Base-by-base conservation (phyloP, 2,113 vertebrate genomes). In the Mesocricetus auratus region DNA sequence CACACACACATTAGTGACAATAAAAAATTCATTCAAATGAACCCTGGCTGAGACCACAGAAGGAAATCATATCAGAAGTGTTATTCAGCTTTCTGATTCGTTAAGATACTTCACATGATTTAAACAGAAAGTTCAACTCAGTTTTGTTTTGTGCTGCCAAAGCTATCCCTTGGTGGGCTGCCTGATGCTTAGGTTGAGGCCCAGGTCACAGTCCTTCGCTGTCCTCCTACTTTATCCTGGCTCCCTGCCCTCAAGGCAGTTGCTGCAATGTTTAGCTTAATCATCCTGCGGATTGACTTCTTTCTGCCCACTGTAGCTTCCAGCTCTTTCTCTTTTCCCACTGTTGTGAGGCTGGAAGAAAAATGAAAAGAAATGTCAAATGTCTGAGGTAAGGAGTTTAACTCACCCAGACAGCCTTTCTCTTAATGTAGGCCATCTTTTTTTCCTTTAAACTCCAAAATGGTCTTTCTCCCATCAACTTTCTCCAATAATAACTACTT, bases 301-400 rank as follows among this genome's bases (percentile, higher is more conserved):
- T 75, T n/a, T 19, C 82, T 5, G 10, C 21, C 62, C 87, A 36
- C 22, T 90, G 53, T 29, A 83, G 60, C 53, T 53, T 33, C 91
- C 36, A 69, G 11, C 5, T 64, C 16, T 60, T 73, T 47, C 33
- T 73, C 62, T 62, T 42, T 78, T 66, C 53, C 78, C 19, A 24
- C 11, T 77, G 21, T 47, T 33, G 56, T 53, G 47, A 91, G 78
- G 33, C 86, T 58, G 1, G 47, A 56, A 81, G 81, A 85, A 92
- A 92, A 68, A 83, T 74, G 60, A 96, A 89, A 97, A 86, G 62
- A 68, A 86, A 93, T 36, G 12, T 78, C 78, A 81, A 33, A 17
- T 19, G 31, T 64, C 69, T 90, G 56, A 33, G 33, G 26, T 50
- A 47, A 56, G 26, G 19, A 81, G 47, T 13, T 0, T 66, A 91